phyloP scores from a whole-genome alignment of 2,888 invertebrate genomes.

The Tetragnatha montana region DNA sequence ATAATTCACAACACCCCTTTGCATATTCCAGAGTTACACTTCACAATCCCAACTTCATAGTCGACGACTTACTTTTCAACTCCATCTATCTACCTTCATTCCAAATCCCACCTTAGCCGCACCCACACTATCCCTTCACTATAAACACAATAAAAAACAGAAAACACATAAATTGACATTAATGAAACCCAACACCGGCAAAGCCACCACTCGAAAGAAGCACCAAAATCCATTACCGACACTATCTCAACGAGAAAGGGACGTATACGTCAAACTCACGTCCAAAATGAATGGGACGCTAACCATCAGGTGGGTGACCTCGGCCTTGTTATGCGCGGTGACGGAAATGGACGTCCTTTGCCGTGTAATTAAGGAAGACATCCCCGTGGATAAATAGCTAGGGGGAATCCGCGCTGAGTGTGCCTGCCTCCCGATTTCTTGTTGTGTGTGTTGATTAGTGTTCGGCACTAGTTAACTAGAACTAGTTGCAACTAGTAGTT shows the following conservation, averaged over 20 bases:
- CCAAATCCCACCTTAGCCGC: too few species aligned
- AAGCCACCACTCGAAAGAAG: neutral
- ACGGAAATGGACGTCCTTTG: constrained; percentile 39
- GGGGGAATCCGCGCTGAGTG: neutral
- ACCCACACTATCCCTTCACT: too few species aligned
- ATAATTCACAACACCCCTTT: too few species aligned
- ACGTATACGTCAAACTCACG: constrained; percentile 19
- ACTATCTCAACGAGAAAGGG: constrained; percentile 2
- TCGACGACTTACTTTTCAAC: too few species aligned
- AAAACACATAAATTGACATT: neutral
- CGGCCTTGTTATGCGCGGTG: constrained; percentile 22
- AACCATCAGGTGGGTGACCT: constrained; percentile 16
- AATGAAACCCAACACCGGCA: neutral
- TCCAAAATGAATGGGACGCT: neutral
- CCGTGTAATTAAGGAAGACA: constrained; percentile 34
- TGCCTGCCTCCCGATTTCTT: neutral
- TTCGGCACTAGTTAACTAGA: too few species aligned
- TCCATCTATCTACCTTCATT: too few species aligned
- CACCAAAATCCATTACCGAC: neutral
- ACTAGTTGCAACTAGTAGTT: too few species aligned
- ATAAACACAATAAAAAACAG: too few species aligned
- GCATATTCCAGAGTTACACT: too few species aligned
- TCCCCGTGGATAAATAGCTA: neutral
- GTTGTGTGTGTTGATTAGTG: too few species aligned
- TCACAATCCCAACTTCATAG: too few species aligned